Base-by-base conservation (phyloP, 2,113 vertebrate genomes). In the Procapra przewalskii region DNA sequence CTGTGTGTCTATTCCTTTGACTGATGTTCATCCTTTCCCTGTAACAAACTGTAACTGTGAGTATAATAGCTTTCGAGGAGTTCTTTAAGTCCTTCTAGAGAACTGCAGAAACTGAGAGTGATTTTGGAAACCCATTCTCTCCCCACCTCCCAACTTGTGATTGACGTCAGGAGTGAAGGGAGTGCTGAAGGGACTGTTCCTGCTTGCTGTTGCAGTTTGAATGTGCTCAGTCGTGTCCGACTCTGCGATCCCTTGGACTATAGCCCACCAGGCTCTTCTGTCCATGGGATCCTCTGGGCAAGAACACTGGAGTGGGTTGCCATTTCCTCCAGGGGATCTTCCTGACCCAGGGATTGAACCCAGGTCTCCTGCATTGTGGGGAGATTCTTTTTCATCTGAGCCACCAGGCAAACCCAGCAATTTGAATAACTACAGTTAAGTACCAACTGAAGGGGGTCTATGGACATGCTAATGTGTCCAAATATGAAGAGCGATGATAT, bases 201-300 rank as follows among this genome's bases (percentile, higher is more conserved):
- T 8, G 40, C 17, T 33, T 45, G 10, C 31, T 21, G 9, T 17
- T 67, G 48, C 19, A 40, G n/a, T 71, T 40, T 71, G n/a, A 71
- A 40, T 71, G 67, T 71, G n/a, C 10, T 71, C n/a, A 71, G 67
- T 40, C 0, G 0, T 40, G n/a, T 40, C 19, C 0, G 3, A 71
- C n/a, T 23, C 67, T n/a, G 67, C 0, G 19, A 75, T 40, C 19
- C 19, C n/a, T 40, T 75, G 5, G n/a, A 23, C 67, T 12, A 3
- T 40, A 40, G 67, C n/a, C 67, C n/a, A 40, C 67, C 19, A 75
- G 67, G 19, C n/a, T 40, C 21, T 1, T 23, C 67, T 40, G n/a
- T 40, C 5, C 10, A 40, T 23, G 67, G 67, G 36, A 23, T 75
- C 19, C 67, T 75, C n/a, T 40, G n/a, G 67, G n/a, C 67, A 75